These are phyloP conservation scores for Pristiophorus japonicus DNA, from an alignment of 2,113 vertebrate species.

Conservation along the genomic window DNA sequence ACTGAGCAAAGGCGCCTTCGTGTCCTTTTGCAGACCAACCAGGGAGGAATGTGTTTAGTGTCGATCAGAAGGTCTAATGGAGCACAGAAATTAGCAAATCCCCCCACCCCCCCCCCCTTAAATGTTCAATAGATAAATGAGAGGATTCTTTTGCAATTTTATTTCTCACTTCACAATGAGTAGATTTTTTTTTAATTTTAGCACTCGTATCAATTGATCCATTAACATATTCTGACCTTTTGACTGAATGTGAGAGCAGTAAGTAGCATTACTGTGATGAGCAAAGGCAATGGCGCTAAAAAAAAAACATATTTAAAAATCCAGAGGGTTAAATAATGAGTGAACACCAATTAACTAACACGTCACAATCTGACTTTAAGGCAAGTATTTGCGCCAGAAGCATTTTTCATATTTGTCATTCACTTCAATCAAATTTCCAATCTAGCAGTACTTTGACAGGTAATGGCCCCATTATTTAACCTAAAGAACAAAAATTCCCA, in stretches of 20 bases:
- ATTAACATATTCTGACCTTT: not conserved
- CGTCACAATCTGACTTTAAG: slow-evolving; percentile 17
- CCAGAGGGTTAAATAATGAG: slow-evolving; percentile 17
- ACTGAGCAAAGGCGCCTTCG: slow-evolving; percentile 53
- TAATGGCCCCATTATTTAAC: slow-evolving; percentile 4
- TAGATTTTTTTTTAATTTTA: not conserved
- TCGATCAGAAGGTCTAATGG: slow-evolving; percentile 16
- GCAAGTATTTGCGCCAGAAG: not conserved
- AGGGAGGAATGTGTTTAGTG: not conserved
- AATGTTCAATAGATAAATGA: not conserved
- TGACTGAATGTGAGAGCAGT: not conserved
- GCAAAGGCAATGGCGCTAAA: slow-evolving; percentile 16
- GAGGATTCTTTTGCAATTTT: not conserved
- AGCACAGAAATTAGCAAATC: slow-evolving; percentile 28
- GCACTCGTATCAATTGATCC: not conserved
- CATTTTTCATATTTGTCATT: slow-evolving; percentile 19
- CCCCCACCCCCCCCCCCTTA: not conserved
- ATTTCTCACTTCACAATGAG: not conserved
- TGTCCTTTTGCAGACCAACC: slow-evolving; percentile 4
- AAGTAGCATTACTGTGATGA: not conserved
- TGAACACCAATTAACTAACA: slow-evolving; percentile 7
- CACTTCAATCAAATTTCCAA: not conserved
- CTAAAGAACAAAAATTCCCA: not conserved
- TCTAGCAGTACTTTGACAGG: not conserved
- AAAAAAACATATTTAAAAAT: not conserved